Conservation (phyloP, 23 tunicate species). For the Oikopleura dioica region DNA sequence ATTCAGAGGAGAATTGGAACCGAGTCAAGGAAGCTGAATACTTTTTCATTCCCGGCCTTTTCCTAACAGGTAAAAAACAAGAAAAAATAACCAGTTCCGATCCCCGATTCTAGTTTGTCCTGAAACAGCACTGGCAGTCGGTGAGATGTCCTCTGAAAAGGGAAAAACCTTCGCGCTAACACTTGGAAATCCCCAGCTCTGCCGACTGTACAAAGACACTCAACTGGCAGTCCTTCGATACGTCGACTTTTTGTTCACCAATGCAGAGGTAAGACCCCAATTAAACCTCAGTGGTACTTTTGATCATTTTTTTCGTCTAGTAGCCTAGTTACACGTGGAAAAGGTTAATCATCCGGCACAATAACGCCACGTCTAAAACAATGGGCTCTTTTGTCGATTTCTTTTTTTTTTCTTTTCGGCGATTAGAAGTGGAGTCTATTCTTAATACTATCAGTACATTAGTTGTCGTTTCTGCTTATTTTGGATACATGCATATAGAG, state of each 20-base stretch:
- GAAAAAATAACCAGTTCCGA: no score
- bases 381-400: no score
- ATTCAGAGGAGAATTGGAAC: neutral
- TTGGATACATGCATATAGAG: no score
- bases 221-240: constrained; percentile 10
- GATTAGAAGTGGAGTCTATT: no score
- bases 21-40: neutral
- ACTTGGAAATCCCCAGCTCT: neutral
- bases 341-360: no score
- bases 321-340: no score
- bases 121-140: neutral
- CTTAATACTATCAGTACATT: no score
- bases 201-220: constrained; percentile 1
- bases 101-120: constrained; percentile 9
- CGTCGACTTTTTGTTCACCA: neutral
- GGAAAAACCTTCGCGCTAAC: constrained; percentile 1
- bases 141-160: neutral
- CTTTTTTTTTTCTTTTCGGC: no score
- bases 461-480: no score
- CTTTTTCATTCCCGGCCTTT: neutral
- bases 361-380: no score
- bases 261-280: neutral
- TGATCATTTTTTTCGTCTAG: no score
- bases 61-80: constrained; percentile 9
- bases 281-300: no score